Evolutionary conservation across 1,140 invertebrate genomes (phyloP), one percentile per base, ranked within the genome.

Genomic region (Hormaphis cornu): DNA sequence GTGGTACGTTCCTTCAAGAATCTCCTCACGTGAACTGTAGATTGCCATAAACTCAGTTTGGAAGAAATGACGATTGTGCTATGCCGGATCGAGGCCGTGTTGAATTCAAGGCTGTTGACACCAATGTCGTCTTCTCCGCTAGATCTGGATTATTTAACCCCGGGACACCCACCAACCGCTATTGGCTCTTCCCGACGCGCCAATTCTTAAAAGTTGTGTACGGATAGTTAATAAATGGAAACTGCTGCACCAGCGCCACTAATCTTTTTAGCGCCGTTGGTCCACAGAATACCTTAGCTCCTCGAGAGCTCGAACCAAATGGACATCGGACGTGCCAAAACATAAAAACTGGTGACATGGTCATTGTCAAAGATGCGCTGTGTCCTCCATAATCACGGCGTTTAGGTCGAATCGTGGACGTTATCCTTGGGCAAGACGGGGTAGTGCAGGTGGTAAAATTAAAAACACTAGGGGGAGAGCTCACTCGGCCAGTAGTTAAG

Each of bases 31-130:
- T 14, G 37, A 3, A 52, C 58, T 1, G 33, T 72, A 18, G 59
- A 46, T 12, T 33, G 56, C 0, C 22, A 16, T 56, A 71, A 7
- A 73, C 76, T 70, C 3, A 22, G n/a, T 0, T 46, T 18, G 2
- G 69, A 73, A 71, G 4, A 69, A 18, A 20, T 46, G 0, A 1
- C 18, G 1, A 46, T 20, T 2, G 3, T 12, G 0, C 18, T 46
- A 3, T 2, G 18, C 10, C 44, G 18, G 3, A 20, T 22, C 3
- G 44, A 46, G 22, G 18, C 44, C 1, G 18, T 75, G 10, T 40
- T 76, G 0, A 76, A 80, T 73, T 78, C 74, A n/a, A 74, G 78
- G 30, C 78, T 77, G 16, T 28, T 80, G 16, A 76, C 71, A 28
- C 74, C 77, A 26, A 26, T 79, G 4, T 73, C 73, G 6, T 63